Evolutionary conservation across 2,113 vertebrate genomes (phyloP), one percentile per base, ranked within the genome.

Genomic region (Syngnathoides biaculeatus): DNA sequence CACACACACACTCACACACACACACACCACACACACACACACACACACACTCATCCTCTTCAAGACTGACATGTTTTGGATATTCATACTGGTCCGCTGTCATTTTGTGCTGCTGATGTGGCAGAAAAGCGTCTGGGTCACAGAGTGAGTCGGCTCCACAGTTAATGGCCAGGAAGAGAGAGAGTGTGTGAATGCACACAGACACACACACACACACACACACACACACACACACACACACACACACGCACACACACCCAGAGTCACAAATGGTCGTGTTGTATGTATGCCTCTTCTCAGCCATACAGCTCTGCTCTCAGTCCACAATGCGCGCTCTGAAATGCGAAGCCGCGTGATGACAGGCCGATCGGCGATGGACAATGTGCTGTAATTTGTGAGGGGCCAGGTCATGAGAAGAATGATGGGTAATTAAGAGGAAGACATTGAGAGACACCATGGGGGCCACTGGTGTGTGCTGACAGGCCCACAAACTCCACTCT

Each of bases 381-480:
- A 93, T 91, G 79, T 75, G 61, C 80, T 82, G 85, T 91, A 93
- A 92, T 93, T 92, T 94, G 92, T 92, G 91, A 88, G 86, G 89
- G 87, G 84, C 89, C 90, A 81, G 69, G 82, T 84, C 76, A 68
- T 75, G 73, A 85, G 86, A 90, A 84, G 85, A 80, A 86, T 89
- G 88, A 87, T 87, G 88, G 91, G 92, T 93, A 92, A 93, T 92
- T 93, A 92, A 92, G 90, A 91, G 78, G 87, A 87, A 81, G 89
- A 89, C 84, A 84, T 84, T 81, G 84, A 88, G 84, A 88, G 86
- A 84, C 81, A 82, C 64, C 26, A 77, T 69, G 69, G 86, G 86
- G 77, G 90, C 84, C 79, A 88, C 80, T 83, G 87, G 82, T 84
- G 76, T 75, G 82, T 71, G 55, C 65, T 19, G 73, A 84, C 74